A percentile compares a stretch with the other conserved stretches of the same genome.
Evolutionary conservation across 1,140 invertebrate genomes (phyloP).

Genomic region (Chlorops oryzae): DNA sequence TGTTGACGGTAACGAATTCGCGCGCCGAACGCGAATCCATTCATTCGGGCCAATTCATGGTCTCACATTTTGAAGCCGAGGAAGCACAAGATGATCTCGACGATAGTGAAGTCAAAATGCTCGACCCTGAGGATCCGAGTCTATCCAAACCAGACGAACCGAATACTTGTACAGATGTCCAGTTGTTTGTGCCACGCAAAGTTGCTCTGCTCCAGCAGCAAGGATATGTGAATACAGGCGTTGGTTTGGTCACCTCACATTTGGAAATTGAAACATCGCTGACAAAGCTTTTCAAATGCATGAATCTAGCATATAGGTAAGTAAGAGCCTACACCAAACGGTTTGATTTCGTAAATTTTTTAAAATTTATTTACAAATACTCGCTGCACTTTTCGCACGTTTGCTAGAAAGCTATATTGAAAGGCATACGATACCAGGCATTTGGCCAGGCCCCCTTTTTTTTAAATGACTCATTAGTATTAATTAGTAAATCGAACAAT

Average conservation of each 20-base stretch:
- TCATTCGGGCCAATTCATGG: slow-evolving; percentile 97
- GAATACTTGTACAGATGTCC: slow-evolving; percentile 40
- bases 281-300: slow-evolving; percentile 92
- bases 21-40: slow-evolving; percentile 63
- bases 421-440: no score
- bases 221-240: slow-evolving; percentile 6
- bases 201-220: slow-evolving; percentile 21
- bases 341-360: no score
- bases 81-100: slow-evolving; percentile 82
- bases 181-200: slow-evolving; percentile 38
- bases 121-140: slow-evolving; percentile 56
- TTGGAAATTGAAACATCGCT: slow-evolving; percentile 88
- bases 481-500: no score
- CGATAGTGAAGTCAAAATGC: slow-evolving; percentile 51
- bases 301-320: slow-evolving; percentile 95
- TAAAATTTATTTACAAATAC: no score
- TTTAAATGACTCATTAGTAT: no score
- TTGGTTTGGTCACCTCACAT: slow-evolving; percentile 51
- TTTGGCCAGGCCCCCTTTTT: no score
- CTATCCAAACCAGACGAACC: slow-evolving; percentile 30
- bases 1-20: no score
- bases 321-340: slow-evolving; percentile 25
- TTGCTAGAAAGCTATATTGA: no score
- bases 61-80: slow-evolving; percentile 91
- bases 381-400: no score